phyloP scores from a whole-genome alignment of 2,797 vertebrate genomes.

The Mus minutoides region DNA sequence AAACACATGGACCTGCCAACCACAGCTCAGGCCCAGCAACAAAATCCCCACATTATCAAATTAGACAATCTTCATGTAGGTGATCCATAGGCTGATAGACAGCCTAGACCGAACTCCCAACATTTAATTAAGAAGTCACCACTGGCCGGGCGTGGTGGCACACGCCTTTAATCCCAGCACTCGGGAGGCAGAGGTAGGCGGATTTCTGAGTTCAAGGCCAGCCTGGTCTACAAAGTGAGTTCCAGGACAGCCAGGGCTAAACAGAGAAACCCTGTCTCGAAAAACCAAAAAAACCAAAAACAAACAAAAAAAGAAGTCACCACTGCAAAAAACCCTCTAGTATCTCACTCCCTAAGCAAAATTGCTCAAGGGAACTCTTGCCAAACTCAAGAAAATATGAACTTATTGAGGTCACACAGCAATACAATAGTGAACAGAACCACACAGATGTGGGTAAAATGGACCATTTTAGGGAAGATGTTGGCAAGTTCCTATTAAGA shows the following conservation, averaged over 20 bases:
- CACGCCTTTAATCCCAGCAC: too few species aligned
- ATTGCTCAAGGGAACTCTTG: not conserved
- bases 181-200: too few species aligned
- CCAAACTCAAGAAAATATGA: not conserved
- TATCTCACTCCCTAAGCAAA: constrained; percentile 15
- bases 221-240: too few species aligned
- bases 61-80: not conserved
- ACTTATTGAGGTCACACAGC: not conserved
- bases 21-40: constrained; percentile 10
- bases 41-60: constrained; percentile 61
- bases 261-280: too few species aligned
- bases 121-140: constrained; percentile 56
- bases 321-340: constrained; percentile 30
- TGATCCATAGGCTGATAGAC: not conserved
- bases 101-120: constrained; percentile 28
- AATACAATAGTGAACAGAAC: not conserved
- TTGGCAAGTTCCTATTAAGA: not conserved
- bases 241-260: too few species aligned
- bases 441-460: not conserved
- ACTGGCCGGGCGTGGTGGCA: too few species aligned
- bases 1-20: not conserved
- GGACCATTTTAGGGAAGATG: not conserved
- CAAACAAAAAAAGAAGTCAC: too few species aligned
- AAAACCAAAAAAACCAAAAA: too few species aligned
- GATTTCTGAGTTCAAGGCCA: too few species aligned